These are phyloP conservation scores for Pristionchus maxplancki DNA, from an alignment of 2,888 invertebrate genomes.

Conservation along the genomic window DNA sequence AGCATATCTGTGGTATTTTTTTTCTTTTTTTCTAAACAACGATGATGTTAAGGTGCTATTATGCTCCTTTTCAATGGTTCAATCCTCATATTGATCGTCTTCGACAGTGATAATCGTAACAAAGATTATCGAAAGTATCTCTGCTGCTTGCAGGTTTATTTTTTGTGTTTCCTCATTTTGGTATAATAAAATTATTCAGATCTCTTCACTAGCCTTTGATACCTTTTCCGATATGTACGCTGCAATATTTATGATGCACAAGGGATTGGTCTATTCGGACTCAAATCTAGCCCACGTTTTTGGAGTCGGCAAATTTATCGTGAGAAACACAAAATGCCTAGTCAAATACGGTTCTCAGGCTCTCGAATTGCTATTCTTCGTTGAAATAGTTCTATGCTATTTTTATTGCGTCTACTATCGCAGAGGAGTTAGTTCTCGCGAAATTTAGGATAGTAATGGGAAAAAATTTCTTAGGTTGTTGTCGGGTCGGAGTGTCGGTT, in stretches of 20 bases:
- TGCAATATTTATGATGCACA: neutral
- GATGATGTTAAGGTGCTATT: neutral
- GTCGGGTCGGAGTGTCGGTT: too few relatives aligned
- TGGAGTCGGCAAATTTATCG: neutral
- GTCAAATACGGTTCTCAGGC: neutral
- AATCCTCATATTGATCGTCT: neutral
- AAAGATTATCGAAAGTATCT: neutral
- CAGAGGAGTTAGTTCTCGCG: neutral
- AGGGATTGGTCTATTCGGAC: neutral
- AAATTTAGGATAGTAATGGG: neutral
- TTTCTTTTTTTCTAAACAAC: too few relatives aligned
- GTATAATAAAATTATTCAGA: neutral
- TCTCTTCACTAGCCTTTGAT: neutral
- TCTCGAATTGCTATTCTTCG: neutral
- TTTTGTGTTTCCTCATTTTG: neutral
- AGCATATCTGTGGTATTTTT: too few relatives aligned
- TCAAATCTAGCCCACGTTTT: neutral
- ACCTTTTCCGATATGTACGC: neutral
- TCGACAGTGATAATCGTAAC: neutral
- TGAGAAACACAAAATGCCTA: neutral
- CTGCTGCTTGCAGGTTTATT: neutral
- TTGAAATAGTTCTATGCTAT: neutral
- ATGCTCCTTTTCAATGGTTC: neutral
- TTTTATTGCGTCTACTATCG: neutral
- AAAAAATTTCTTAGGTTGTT: neutral